Conservation (phyloP, 2,797 vertebrate species). For the Stomatorhinus walkeri region DNA sequence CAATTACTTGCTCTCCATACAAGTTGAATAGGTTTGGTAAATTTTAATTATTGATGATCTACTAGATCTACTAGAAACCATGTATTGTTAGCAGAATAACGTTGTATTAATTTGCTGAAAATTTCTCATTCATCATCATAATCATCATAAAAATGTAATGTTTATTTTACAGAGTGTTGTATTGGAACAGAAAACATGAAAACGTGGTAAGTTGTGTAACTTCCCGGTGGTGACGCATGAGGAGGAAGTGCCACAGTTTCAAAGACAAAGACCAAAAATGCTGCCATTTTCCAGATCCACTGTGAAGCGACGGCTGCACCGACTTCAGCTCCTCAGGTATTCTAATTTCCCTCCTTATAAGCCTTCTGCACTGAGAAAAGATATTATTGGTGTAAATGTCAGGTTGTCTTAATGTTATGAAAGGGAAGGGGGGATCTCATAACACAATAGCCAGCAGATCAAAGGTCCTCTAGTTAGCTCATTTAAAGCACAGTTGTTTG, state of each 20-base stretch:
- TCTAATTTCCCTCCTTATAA: not conserved
- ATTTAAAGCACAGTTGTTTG: not conserved
- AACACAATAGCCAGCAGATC: not conserved
- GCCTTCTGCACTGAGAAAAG: not conserved
- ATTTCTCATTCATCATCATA: not conserved
- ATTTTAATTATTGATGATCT: not conserved
- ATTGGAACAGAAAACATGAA: not conserved
- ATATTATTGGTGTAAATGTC: not conserved
- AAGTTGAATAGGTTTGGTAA: not conserved
- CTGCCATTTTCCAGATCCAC: not conserved
- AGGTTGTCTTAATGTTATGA: not conserved
- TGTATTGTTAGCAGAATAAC: not conserved
- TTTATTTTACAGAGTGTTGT: not conserved
- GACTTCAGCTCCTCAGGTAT: not conserved
- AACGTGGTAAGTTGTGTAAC: not conserved
- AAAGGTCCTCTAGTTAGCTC: not conserved
- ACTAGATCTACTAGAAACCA: not conserved
- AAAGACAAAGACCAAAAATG: not conserved
- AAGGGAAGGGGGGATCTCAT: not conserved
- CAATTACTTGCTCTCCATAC: not conserved
- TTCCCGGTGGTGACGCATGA: not conserved
- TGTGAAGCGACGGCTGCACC: not conserved
- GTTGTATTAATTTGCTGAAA: not conserved
- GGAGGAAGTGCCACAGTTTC: not conserved
- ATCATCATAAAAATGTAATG: not conserved